Conservation (phyloP, 2,888 invertebrate genomes). For the Chrysodeixis includens region DNA sequence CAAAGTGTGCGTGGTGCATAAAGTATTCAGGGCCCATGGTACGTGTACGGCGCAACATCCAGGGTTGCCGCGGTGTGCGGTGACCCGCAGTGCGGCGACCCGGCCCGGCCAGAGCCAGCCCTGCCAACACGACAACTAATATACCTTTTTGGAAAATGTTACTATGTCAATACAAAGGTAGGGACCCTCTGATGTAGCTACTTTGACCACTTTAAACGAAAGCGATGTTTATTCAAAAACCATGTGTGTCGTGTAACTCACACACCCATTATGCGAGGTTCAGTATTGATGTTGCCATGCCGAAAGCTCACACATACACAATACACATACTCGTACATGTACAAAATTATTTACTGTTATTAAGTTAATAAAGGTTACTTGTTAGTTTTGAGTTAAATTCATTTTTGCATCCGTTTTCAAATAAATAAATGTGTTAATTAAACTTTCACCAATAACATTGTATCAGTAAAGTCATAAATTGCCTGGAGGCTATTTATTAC, state of each 20-base stretch:
- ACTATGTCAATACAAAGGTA: slow-evolving; percentile 31
- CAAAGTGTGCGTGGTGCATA: slow-evolving; percentile 50
- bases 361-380: too few relatives aligned
- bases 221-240: neutral
- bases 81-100: slow-evolving; percentile 52
- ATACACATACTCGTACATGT: too few relatives aligned
- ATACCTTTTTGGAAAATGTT: slow-evolving; percentile 42
- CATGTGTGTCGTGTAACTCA: neutral
- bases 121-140: slow-evolving; percentile 59
- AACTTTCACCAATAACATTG: neutral
- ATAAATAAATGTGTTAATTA: neutral
- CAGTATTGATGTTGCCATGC: neutral
- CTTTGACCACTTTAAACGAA: slow-evolving; percentile 1
- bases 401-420: neutral
- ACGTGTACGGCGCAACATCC: slow-evolving; percentile 46
- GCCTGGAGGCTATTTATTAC: neutral
- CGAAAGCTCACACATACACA: too few relatives aligned
- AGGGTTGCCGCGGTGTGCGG: slow-evolving; percentile 45
- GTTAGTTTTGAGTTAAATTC: neutral
- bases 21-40: slow-evolving; percentile 50
- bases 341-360: too few relatives aligned
- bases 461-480: neutral
- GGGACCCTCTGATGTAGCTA: slow-evolving; percentile 6
- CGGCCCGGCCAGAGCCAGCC: slow-evolving; percentile 34
- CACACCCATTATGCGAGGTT: neutral